These are phyloP conservation scores for Colletes latitarsis DNA, from an alignment of 1,140 invertebrate species.

Conservation along the genomic window DNA sequence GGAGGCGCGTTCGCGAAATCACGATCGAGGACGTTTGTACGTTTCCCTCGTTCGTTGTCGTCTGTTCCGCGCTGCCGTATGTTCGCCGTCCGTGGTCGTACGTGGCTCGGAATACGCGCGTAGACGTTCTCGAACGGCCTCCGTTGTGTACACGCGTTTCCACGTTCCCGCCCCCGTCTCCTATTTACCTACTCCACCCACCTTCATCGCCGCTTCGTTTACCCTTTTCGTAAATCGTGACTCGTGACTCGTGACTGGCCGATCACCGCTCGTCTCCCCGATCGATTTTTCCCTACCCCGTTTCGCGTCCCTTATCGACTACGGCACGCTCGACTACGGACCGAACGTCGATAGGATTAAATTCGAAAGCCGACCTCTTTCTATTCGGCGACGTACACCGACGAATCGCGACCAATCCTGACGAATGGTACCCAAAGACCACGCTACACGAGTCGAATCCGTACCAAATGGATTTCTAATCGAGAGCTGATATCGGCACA, in stretches of 20 bases:
- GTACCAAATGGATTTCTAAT: neutral
- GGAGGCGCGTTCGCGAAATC: constrained; percentile 61
- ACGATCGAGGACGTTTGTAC: constrained; percentile 43
- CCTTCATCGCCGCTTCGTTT: constrained; percentile 54
- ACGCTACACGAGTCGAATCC: neutral
- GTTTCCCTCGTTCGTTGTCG: constrained; percentile 35
- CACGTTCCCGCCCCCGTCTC: constrained; percentile 29
- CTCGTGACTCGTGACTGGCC: constrained; percentile 31
- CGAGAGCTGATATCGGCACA: neutral
- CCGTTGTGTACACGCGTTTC: constrained; percentile 46
- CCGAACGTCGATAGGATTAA: constrained; percentile 43
- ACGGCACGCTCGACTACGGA: neutral
- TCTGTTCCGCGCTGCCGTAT: constrained; percentile 24
- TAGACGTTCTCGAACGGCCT: constrained; percentile 35
- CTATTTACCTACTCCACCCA: constrained; percentile 57
- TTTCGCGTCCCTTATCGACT: neutral
- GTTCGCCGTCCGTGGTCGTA: constrained; percentile 25
- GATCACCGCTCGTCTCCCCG: constrained; percentile 24
- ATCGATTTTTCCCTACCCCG: constrained; percentile 43
- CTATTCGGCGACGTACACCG: neutral
- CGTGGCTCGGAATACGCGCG: constrained; percentile 45
- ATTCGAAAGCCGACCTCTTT: constrained; percentile 17
- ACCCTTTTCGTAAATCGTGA: constrained; percentile 58
- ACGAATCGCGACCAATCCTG: neutral
- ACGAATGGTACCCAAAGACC: neutral